Percentiles rank a stretch among this genome's conserved stretches.
Evolutionary conservation across 2,113 vertebrate species (phyloP).

Genomic region (Cairina moschata): DNA sequence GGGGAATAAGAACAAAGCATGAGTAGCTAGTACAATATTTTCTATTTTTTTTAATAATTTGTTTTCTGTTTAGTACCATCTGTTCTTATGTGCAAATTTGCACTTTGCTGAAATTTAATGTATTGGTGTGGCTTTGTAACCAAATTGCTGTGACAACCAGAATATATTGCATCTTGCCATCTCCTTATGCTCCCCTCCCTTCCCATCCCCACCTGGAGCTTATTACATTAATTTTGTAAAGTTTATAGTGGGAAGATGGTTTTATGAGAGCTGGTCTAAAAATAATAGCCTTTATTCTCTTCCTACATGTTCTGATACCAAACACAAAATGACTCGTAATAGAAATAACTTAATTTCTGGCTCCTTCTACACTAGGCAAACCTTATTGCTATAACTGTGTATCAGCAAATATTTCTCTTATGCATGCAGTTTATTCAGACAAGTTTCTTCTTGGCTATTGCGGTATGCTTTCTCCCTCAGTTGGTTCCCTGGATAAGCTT

Average conservation of each 20-base stretch:
- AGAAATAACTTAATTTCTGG: neutral
- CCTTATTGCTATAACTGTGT: neutral
- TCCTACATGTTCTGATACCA: neutral
- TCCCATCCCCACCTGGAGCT: neutral
- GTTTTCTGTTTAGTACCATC: neutral
- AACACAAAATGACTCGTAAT: neutral
- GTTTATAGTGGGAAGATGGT: neutral
- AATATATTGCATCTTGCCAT: neutral
- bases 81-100: neutral
- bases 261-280: neutral
- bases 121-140: neutral
- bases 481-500: neutral
- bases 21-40: neutral
- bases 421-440: neutral
- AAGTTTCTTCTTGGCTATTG: neutral
- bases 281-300: conserved; percentile 10
- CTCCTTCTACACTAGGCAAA: neutral
- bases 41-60: neutral
- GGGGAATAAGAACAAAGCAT: neutral
- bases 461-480: neutral
- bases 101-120: neutral
- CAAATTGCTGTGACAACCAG: neutral
- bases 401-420: neutral
- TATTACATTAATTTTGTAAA: neutral
- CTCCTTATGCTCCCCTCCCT: neutral